Percentiles rank a stretch among this genome's conserved stretches.
These are phyloP conservation scores for Tenrec ecaudatus DNA, from an alignment of 2,113 vertebrate genomes.

Conservation along the genomic window DNA sequence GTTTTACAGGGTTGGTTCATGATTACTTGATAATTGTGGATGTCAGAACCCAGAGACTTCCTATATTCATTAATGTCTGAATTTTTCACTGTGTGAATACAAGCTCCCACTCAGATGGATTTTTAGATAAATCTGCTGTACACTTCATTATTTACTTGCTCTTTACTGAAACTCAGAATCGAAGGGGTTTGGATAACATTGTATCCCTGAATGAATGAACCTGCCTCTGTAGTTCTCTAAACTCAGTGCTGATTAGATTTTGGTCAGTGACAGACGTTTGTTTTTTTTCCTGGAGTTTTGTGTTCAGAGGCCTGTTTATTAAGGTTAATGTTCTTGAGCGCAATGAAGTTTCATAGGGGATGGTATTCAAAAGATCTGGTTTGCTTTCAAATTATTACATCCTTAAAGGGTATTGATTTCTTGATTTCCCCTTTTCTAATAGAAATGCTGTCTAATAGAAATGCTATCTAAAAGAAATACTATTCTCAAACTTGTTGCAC, in stretches of 20 bases:
- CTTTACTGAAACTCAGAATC: slow-evolving; percentile 33
- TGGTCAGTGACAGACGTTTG: neutral
- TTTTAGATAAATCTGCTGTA: slow-evolving; percentile 13
- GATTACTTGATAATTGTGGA: no score
- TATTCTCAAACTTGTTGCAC: neutral
- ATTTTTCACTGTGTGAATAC: slow-evolving; percentile 24
- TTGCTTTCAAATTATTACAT: slow-evolving; percentile 44
- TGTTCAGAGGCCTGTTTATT: neutral
- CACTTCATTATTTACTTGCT: slow-evolving; percentile 48
- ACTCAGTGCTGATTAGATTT: neutral
- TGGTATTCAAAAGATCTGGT: neutral
- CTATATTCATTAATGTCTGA: slow-evolving; percentile 9
- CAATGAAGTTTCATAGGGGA: neutral
- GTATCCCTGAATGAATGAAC: neutral
- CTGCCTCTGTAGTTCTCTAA: neutral
- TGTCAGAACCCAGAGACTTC: neutral
- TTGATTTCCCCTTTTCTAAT: slow-evolving; percentile 21
- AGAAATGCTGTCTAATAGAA: neutral
- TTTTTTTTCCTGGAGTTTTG: neutral
- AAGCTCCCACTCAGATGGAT: slow-evolving; percentile 30
- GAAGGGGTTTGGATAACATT: slow-evolving; percentile 1
- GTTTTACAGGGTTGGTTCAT: no score
- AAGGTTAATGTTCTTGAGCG: neutral
- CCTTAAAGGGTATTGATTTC: slow-evolving; percentile 4
- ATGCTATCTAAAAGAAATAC: slow-evolving; percentile 17